Evolutionary conservation across 2,797 vertebrate species (phyloP).

Genomic region (Miichthys miiuy): DNA sequence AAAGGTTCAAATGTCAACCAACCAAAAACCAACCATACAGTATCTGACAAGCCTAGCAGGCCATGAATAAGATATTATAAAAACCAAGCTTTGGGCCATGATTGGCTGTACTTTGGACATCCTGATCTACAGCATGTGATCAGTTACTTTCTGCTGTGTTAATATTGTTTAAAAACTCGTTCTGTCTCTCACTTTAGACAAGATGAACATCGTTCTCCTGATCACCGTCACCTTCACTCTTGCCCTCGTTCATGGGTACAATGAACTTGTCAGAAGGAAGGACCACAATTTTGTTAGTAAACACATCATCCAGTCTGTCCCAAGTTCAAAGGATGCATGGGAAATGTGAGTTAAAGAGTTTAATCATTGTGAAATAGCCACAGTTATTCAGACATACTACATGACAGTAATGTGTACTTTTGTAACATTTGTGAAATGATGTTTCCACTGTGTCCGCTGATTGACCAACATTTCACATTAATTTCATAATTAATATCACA

Average conservation of each 20-base stretch:
- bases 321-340: accelerated
- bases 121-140: background rate
- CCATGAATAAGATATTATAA: no score
- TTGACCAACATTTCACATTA: no score
- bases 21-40: no score
- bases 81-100: no score
- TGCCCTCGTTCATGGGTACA: accelerated
- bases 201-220: background rate
- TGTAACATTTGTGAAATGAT: no score
- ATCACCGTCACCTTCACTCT: background rate
- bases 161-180: background rate
- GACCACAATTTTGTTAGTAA: no score
- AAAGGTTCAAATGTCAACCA: no score
- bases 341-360: background rate
- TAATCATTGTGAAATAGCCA: background rate
- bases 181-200: background rate
- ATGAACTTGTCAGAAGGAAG: background rate
- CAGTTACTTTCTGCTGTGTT: background rate
- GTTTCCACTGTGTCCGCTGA: no score
- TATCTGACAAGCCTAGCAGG: no score
- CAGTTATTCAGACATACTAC: background rate
- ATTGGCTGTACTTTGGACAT: no score
- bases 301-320: background rate
- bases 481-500: no score
- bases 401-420: no score